Evolutionary conservation across 35 echinoderm and acorn worm species (phyloP).

Genomic region (Apostichopus californicus): DNA sequence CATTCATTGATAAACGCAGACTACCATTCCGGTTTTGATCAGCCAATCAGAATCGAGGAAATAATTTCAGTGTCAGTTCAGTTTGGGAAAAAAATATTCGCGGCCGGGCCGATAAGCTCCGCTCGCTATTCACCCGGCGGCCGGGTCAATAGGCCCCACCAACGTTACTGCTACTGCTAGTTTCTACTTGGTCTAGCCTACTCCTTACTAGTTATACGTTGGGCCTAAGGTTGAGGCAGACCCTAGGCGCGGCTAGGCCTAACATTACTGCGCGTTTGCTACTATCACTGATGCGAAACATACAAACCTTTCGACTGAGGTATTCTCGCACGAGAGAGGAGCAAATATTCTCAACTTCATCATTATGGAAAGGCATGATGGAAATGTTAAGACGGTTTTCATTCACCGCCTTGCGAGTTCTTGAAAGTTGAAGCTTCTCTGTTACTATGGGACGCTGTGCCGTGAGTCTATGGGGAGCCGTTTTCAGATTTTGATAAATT

Average conservation of each 20-base stretch:
- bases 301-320: constrained; percentile 9
- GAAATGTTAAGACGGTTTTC: background rate
- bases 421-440: too few relatives aligned
- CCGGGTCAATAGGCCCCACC: too few relatives aligned
- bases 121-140: too few relatives aligned
- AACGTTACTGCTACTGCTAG: background rate
- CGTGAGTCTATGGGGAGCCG: too few relatives aligned
- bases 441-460: too few relatives aligned
- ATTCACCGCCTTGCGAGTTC: background rate
- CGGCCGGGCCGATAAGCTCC: too few relatives aligned
- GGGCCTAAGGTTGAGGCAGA: background rate
- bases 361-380: background rate
- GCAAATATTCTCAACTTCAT: background rate
- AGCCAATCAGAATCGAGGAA: too few relatives aligned
- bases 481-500: too few relatives aligned
- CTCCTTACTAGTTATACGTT: background rate
- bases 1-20: too few relatives aligned
- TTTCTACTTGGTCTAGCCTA: background rate
- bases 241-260: background rate
- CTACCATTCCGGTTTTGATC: too few relatives aligned
- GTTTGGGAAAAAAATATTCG: too few relatives aligned
- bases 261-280: background rate
- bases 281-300: background rate
- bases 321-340: constrained; percentile 17
- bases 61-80: too few relatives aligned